Percentiles rank a stretch among this genome's conserved stretches.
Evolutionary conservation across 2,113 vertebrate genomes (phyloP).

Genomic region (Cricetomys ansorgei): DNA sequence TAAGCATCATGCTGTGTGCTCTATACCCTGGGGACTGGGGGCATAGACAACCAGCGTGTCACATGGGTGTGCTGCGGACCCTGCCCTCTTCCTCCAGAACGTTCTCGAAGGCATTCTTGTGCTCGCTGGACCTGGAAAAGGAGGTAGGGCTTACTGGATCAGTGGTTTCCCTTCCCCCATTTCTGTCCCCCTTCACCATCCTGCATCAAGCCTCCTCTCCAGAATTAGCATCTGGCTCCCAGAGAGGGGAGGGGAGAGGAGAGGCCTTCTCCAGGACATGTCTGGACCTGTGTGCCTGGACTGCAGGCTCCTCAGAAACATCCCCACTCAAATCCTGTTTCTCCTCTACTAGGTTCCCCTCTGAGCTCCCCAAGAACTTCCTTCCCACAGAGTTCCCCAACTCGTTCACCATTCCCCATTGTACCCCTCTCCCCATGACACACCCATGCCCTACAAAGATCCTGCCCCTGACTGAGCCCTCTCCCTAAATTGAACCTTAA

Average conservation of each 20-base stretch:
- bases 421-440: background rate
- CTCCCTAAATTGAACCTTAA: background rate
- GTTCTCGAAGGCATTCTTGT: constrained; percentile 70
- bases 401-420: background rate
- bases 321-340: background rate
- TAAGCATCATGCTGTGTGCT: background rate
- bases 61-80: constrained; percentile 86
- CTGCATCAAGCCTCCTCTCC: background rate
- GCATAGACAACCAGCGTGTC: background rate
- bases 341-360: background rate
- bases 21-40: background rate
- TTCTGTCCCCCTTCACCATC: background rate
- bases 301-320: background rate
- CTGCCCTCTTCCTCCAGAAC: constrained; percentile 74
- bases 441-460: rapidly evolving
- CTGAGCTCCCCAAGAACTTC: background rate
- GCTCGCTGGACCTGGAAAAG: constrained; percentile 83
- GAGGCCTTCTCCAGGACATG: background rate
- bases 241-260: background rate
- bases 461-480: background rate
- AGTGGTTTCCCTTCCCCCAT: background rate
- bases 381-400: background rate
- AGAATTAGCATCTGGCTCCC: background rate
- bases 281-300: background rate
- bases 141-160: background rate